phyloP scores from a whole-genome alignment of 2,113 vertebrate genomes.

The Rhipidura dahli region DNA sequence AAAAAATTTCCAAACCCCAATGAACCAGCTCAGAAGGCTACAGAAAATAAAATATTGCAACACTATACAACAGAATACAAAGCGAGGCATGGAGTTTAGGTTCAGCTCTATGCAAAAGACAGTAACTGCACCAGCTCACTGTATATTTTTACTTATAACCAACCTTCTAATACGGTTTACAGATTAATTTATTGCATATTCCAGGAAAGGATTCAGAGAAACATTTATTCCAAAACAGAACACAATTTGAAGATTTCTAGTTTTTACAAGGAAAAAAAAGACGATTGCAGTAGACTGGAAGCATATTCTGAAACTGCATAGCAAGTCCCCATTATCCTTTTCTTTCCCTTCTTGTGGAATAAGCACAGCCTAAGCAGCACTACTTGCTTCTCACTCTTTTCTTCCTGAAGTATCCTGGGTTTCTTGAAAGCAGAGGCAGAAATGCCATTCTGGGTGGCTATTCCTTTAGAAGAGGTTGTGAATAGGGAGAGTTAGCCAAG shows the following conservation, averaged over 20 bases:
- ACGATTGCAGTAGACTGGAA: not conserved
- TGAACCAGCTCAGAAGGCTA: not conserved
- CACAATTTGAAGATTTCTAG: not conserved
- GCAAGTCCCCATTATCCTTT: not conserved
- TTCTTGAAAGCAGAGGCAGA: constrained; percentile 38
- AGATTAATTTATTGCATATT: not conserved
- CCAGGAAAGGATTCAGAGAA: not conserved
- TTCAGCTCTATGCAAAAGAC: not conserved
- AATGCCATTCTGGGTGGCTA: constrained; percentile 33
- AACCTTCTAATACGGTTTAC: not conserved
- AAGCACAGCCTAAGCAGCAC: not conserved
- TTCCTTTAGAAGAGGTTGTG: not conserved
- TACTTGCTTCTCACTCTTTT: not conserved
- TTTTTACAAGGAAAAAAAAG: not conserved
- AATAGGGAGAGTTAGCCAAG: constrained; percentile 32
- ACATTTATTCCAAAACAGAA: not conserved
- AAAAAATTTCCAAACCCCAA: not conserved
- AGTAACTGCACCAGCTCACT: not conserved
- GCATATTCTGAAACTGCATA: not conserved
- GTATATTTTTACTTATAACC: not conserved
- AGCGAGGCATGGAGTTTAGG: not conserved
- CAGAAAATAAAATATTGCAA: not conserved
- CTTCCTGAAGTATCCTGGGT: constrained; percentile 14
- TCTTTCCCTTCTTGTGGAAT: not conserved
- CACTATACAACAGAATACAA: not conserved